Evolutionary conservation across 2,113 vertebrate genomes (phyloP), one percentile per base, ranked within the genome.

Genomic region (Myiozetetes cayanensis): DNA sequence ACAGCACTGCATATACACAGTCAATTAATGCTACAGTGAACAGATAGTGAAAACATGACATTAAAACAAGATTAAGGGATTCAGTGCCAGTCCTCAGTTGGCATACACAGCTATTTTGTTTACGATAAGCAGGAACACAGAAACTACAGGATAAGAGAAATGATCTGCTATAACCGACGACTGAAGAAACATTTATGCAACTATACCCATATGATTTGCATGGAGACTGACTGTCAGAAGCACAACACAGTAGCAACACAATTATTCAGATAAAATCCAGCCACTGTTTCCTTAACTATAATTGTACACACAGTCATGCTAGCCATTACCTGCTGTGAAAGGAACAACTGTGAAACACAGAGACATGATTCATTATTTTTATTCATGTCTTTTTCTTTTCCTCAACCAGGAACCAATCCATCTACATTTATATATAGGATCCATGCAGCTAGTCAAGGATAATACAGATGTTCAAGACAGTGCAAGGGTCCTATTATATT

Each of bases 241-340:
- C 52, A 79, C 1, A 5, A 41, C 37, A 79, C 12, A 63, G 27
- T 81, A 94, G 68, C 31, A 65, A 37, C 24, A 44, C 66, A 85
- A 76, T 91, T 82, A 93, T 24, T 80, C 72, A 88, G 44, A 82
- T 65, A 73, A 95, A 78, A 79, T 22, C 15, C n/a, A 95, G 27
- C 25, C 43, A 80, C n/a, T 0, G 0, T 62, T 93, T 91, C 63
- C 52, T 4, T 39, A 90, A 52, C 61, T 71, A 4, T 56, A 92
- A 73, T 53, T 73, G 55, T 50, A 79, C 16, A 61, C 6, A 5
- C 11, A 62, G 52, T 21, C 37, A 24, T 72, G 63, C 41, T 75
- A 87, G 44, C 31, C 71, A 43, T 70, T 87, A 67, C 85, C 78
- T 95, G 50, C 63, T 90, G 62, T 66, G 75, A 76, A 88, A 92